A percentile compares a stretch with the other conserved stretches of the same genome.
Evolutionary conservation across 2,113 vertebrate genomes (phyloP).

Genomic region (Anthoscopus minutus): DNA sequence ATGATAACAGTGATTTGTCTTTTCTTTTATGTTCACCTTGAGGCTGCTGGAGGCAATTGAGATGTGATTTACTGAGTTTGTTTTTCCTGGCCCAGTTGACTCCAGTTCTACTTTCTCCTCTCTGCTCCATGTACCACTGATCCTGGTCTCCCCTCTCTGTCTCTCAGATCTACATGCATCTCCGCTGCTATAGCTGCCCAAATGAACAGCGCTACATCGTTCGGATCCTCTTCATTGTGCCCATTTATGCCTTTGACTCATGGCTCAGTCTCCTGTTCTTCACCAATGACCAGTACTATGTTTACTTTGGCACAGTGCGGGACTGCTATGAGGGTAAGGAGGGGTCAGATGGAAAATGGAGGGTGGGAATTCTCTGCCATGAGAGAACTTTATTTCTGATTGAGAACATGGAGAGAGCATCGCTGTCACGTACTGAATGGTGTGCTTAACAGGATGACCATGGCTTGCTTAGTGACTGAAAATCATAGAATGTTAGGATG

Average conservation of each 20-base stretch:
- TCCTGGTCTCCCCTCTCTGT: background rate
- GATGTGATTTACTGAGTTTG: background rate
- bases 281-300: constrained; percentile 97
- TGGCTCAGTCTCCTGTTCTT: constrained; percentile 99
- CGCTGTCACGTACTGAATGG: background rate
- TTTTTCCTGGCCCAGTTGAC: background rate
- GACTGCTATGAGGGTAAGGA: constrained; percentile 95
- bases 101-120: background rate
- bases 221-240: constrained; percentile 94
- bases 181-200: constrained; percentile 91
- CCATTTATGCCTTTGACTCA: constrained; percentile 95
- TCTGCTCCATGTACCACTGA: background rate
- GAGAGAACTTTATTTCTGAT: background rate
- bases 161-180: constrained; percentile 94
- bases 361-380: background rate
- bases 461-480: background rate
- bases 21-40: background rate
- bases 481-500: background rate
- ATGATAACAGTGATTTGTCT: background rate
- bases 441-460: background rate
- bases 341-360: background rate
- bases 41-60: background rate
- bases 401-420: background rate
- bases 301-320: constrained; percentile 92
- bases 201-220: constrained; percentile 95